Conservation (phyloP, 2,113 vertebrate species). For the Gasterosteus nipponicus region DNA sequence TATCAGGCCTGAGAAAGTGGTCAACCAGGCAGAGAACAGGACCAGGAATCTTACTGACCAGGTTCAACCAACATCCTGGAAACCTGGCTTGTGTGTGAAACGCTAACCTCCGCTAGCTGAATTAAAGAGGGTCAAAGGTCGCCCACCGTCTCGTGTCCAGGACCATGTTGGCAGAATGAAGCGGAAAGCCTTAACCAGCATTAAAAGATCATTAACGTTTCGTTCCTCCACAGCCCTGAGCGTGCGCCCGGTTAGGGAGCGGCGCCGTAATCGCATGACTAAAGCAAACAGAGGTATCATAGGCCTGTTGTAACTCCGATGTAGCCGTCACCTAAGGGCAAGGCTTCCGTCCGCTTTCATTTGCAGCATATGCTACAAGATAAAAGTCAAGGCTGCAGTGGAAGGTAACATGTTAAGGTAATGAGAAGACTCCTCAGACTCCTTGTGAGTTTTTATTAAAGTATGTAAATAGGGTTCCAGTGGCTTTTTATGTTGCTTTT, state of each 20-base stretch:
- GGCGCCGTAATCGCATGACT: constrained; percentile 54
- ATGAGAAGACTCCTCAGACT: constrained; percentile 22
- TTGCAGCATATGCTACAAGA: constrained; percentile 19
- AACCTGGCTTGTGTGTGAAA: constrained; percentile 7
- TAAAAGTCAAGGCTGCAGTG: constrained; percentile 20
- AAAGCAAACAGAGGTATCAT: constrained; percentile 31
- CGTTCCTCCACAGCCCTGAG: constrained; percentile 17
- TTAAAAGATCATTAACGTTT: constrained; percentile 39
- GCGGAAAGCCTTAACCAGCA: constrained; percentile 2
- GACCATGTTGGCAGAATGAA: constrained; percentile 7
- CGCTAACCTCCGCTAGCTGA: neutral
- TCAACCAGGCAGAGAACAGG: neutral
- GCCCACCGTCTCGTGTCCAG: neutral
- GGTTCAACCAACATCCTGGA: neutral
- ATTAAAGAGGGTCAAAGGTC: constrained; percentile 43
- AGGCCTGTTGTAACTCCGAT: constrained; percentile 36
- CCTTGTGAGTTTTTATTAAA: too few relatives aligned
- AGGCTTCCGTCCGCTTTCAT: constrained; percentile 31
- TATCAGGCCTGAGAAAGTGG: neutral
- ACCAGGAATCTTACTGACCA: neutral
- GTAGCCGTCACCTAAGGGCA: constrained; percentile 4
- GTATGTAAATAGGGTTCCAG: too few relatives aligned
- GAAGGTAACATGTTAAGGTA: neutral
- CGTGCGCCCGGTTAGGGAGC: constrained; percentile 41
- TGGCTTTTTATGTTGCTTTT: neutral